These are phyloP conservation scores for Isichthys henryi DNA, from an alignment of 2,113 vertebrate genomes.

Conservation along the genomic window DNA sequence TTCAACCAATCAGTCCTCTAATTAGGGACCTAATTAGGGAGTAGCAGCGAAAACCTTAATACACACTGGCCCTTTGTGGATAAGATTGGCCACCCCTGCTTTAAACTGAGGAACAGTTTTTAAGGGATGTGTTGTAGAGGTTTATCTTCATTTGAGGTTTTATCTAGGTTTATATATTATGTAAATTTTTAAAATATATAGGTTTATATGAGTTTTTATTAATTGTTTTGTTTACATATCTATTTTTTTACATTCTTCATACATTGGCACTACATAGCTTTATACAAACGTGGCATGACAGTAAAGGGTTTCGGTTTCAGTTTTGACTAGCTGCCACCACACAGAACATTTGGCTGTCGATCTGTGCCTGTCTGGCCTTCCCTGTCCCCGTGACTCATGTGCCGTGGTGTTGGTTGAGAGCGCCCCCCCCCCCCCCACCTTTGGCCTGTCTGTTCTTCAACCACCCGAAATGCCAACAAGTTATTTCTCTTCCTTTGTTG, in stretches of 20 bases:
- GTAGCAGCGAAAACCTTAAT: too few species aligned
- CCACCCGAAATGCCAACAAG: not conserved
- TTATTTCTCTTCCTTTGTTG: not conserved
- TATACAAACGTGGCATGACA: not conserved
- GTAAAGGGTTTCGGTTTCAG: not conserved
- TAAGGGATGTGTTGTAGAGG: too few species aligned
- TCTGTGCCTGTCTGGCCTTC: not conserved
- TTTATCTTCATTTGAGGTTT: too few species aligned
- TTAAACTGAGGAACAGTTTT: too few species aligned
- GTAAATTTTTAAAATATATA: not conserved
- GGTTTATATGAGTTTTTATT: not conserved
- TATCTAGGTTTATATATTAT: too few species aligned
- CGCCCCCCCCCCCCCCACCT: not conserved
- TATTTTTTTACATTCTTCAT: not conserved
- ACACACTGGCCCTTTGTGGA: too few species aligned
- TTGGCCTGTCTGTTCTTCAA: not conserved
- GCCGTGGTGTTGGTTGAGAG: not conserved
- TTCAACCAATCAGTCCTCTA: too few species aligned
- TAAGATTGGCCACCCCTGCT: too few species aligned
- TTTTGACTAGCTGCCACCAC: not conserved
- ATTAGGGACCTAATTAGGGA: too few species aligned
- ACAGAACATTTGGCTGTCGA: too few species aligned
- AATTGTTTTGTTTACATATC: not conserved
- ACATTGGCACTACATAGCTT: not conserved
- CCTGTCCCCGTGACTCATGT: not conserved